Conservation (phyloP, 1,140 invertebrate species). For the Caenorhabditis remanei region DNA sequence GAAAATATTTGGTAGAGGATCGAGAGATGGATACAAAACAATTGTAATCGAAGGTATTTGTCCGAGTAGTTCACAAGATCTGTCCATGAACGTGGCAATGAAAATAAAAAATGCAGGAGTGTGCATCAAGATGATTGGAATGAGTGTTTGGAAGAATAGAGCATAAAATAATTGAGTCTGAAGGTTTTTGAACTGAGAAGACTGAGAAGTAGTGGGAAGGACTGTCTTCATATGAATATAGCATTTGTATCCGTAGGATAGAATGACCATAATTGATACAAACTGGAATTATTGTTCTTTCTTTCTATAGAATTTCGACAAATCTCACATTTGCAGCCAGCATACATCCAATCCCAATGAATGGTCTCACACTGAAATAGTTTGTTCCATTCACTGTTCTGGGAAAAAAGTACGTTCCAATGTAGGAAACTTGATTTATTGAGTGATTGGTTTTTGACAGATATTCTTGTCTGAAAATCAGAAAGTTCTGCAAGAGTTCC, state of each 20-base stretch:
- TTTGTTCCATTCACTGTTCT: neutral
- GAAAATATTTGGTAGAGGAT: neutral
- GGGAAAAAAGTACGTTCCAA: neutral
- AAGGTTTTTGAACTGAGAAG: neutral
- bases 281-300: neutral
- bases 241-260: neutral
- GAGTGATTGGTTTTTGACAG: neutral
- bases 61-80: neutral
- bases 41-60: neutral
- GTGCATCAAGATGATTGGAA: neutral
- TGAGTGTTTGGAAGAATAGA: neutral
- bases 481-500: too few relatives aligned
- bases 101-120: neutral
- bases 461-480: neutral
- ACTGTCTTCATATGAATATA: neutral
- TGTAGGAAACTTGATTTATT: neutral
- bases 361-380: neutral
- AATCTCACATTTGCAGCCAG: neutral
- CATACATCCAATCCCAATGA: constrained; percentile 7
- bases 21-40: neutral
- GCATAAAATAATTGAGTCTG: constrained; percentile 31
- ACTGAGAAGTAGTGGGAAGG: neutral
- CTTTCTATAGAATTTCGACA: too few relatives aligned
- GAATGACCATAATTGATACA: neutral
- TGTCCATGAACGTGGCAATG: neutral